These are phyloP conservation scores for Eufriesea mexicana DNA, from an alignment of 1,140 invertebrate species.

Conservation along the genomic window DNA sequence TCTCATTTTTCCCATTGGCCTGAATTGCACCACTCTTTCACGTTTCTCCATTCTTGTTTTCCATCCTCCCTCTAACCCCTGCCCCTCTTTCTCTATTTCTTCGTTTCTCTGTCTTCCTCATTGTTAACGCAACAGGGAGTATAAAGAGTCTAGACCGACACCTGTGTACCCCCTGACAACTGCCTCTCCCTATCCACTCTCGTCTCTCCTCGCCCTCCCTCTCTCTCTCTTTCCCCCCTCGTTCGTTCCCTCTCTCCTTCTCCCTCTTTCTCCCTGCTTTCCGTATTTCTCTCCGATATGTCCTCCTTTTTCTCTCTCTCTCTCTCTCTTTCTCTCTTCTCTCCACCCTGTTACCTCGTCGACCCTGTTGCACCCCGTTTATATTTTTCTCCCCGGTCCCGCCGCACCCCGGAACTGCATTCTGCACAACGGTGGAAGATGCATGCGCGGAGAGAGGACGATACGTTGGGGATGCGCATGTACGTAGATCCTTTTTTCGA, in stretches of 20 bases:
- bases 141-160: slow-evolving; percentile 78
- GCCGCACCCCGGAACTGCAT: slow-evolving; percentile 61
- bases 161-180: slow-evolving; percentile 71
- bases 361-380: slow-evolving; percentile 37
- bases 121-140: slow-evolving; percentile 34
- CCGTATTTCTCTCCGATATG: neutral
- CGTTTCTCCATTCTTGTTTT: slow-evolving; percentile 38
- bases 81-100: slow-evolving; percentile 25
- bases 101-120: slow-evolving; percentile 38
- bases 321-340: neutral
- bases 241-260: too few species aligned
- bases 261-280: neutral
- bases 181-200: slow-evolving; percentile 31
- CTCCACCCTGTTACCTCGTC: neutral
- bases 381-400: slow-evolving; percentile 36
- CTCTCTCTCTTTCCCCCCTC: neutral
- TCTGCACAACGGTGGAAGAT: slow-evolving; percentile 33
- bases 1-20: slow-evolving; percentile 72
- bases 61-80: slow-evolving; percentile 17
- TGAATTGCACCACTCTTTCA: slow-evolving; percentile 60
- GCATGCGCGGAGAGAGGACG: slow-evolving; percentile 18
- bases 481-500: slow-evolving; percentile 8
- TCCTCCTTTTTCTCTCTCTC: too few species aligned
- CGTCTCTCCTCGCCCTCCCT: neutral
- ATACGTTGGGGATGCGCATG: slow-evolving; percentile 38